These are phyloP conservation scores for Copidosoma floridanum DNA, from an alignment of 1,140 invertebrate species.

Conservation along the genomic window DNA sequence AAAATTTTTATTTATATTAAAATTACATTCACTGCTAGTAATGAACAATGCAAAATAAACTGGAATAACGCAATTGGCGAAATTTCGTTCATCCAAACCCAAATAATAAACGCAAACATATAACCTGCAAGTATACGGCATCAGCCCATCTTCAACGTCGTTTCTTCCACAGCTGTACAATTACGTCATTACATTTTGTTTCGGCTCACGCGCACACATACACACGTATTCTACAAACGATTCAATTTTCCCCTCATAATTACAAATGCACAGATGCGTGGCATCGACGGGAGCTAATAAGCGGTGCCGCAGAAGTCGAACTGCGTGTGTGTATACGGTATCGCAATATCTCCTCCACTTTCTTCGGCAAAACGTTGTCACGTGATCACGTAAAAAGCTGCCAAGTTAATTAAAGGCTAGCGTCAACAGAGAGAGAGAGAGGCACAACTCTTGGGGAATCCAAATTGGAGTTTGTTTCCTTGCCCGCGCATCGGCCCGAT, in stretches of 20 bases:
- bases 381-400: conserved; percentile 22
- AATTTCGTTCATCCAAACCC: too few species aligned
- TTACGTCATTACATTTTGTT: conserved; percentile 13
- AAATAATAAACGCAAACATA: too few species aligned
- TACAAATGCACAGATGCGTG: conserved; percentile 9
- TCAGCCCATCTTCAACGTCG: too few species aligned
- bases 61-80: too few species aligned
- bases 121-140: too few species aligned
- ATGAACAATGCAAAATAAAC: too few species aligned
- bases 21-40: too few species aligned
- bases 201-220: too few species aligned
- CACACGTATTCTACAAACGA: conserved; percentile 9
- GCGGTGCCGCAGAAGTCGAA: conserved; percentile 18
- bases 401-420: conserved; percentile 17
- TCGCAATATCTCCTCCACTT: too few species aligned
- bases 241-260: conserved; percentile 21
- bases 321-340: too few species aligned
- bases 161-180: background rate
- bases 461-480: conserved; percentile 29
- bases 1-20: too few species aligned
- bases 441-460: conserved; percentile 2
- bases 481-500: conserved; percentile 23
- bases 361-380: conserved; percentile 4
- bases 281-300: conserved; percentile 17
- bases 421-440: conserved; percentile 2